A percentile compares a stretch with the other conserved stretches of the same genome.
Conservation (phyloP, 2,888 invertebrate genomes). For the Dasypolia templi region DNA sequence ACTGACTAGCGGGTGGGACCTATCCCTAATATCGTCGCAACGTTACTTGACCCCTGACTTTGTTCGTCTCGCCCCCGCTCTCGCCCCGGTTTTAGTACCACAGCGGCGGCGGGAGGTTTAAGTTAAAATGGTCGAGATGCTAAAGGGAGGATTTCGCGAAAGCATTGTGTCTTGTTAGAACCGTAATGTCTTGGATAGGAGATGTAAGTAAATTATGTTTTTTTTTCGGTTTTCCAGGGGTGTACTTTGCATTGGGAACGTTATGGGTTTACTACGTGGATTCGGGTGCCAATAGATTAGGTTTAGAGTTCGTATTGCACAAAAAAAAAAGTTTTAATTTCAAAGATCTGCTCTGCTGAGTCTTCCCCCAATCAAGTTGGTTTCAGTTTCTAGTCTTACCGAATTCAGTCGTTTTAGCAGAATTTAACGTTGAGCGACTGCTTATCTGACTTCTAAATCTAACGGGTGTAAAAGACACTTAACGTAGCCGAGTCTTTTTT, state of each 20-base stretch:
- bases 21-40: constrained; percentile 67
- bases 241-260: constrained; percentile 33
- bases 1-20: constrained; percentile 81
- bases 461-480: no score
- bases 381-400: no score
- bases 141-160: constrained; percentile 84
- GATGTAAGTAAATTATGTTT: constrained; percentile 89
- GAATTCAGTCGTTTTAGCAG: no score
- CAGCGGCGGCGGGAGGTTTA: constrained; percentile 68
- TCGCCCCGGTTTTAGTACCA: constrained; percentile 6
- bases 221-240: constrained; percentile 72
- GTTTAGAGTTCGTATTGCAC: not conserved
- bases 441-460: no score
- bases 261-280: not conserved
- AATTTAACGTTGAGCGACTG: no score
- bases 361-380: no score
- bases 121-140: constrained; percentile 69
- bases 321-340: no score
- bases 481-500: no score
- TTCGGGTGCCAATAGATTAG: not conserved
- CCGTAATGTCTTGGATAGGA: constrained; percentile 88
- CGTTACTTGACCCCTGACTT: constrained; percentile 76
- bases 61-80: constrained; percentile 33
- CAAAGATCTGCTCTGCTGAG: no score
- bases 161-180: constrained; percentile 89